A percentile compares a stretch with the other conserved stretches of the same genome.
phyloP scores from a whole-genome alignment of 1,140 invertebrate genomes.

The Musca vetustissima region DNA sequence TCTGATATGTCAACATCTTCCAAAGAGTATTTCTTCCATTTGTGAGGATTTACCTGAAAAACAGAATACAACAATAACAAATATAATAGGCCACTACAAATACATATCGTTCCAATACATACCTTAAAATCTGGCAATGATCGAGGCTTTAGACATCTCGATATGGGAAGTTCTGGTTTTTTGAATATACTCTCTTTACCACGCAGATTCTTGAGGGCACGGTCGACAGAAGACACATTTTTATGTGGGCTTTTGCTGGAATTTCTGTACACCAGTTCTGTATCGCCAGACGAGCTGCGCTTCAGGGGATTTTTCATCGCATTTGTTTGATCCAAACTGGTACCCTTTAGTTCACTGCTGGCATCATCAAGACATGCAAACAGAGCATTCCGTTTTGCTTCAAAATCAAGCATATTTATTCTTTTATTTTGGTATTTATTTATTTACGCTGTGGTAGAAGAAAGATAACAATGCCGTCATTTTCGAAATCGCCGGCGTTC shows the following conservation, averaged over 20 bases:
- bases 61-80: neutral
- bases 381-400: constrained; percentile 58
- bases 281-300: constrained; percentile 11
- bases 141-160: constrained; percentile 58
- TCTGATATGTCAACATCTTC: constrained; percentile 78
- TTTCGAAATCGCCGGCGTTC: too few species aligned
- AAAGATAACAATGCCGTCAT: too few species aligned
- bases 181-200: constrained; percentile 79
- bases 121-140: constrained; percentile 67
- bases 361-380: constrained; percentile 61
- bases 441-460: too few species aligned
- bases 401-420: constrained; percentile 55
- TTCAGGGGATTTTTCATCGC: constrained; percentile 41
- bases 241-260: constrained; percentile 32
- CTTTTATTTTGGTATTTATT: too few species aligned
- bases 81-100: neutral
- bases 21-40: constrained; percentile 75
- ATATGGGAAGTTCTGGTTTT: constrained; percentile 64
- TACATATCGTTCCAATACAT: too few species aligned
- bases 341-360: constrained; percentile 57
- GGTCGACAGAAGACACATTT: constrained; percentile 28
- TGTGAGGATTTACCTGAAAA: constrained; percentile 66
- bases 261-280: constrained; percentile 30
- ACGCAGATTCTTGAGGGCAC: constrained; percentile 61
- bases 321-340: constrained; percentile 56